Evolutionary conservation across 1,140 invertebrate genomes (phyloP).

Genomic region (Pantala flavescens): DNA sequence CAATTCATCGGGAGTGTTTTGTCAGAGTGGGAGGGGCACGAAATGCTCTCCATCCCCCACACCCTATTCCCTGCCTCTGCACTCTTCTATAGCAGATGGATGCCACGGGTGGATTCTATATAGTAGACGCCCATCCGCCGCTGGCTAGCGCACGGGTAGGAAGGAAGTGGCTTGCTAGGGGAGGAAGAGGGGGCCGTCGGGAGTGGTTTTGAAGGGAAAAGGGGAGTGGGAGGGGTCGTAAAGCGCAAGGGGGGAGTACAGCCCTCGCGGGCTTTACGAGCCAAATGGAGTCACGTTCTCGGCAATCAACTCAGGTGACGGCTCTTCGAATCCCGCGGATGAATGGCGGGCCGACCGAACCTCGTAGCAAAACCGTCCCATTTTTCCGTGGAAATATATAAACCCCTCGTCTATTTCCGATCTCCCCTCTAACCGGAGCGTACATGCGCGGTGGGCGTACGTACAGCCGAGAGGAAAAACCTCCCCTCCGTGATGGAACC

Average conservation of each 20-base stretch:
- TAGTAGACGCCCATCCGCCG: background rate
- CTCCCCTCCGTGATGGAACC: background rate
- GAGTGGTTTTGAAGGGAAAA: background rate
- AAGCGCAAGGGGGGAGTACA: background rate
- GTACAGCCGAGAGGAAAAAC: background rate
- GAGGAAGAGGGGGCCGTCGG: background rate
- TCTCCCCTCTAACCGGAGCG: background rate
- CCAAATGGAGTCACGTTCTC: conserved; percentile 2
- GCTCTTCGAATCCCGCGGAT: background rate
- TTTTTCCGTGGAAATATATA: background rate
- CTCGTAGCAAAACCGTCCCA: background rate
- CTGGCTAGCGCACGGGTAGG: background rate
- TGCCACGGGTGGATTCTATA: background rate
- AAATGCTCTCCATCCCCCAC: no score
- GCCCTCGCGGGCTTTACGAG: background rate
- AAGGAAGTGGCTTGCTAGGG: background rate
- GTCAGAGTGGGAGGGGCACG: no score
- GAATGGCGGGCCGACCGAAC: background rate
- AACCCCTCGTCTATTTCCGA: background rate
- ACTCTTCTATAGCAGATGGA: background rate
- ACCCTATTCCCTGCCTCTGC: background rate
- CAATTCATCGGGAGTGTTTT: no score
- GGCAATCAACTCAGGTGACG: background rate
- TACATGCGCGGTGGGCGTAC: background rate
- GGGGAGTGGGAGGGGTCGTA: background rate